phyloP scores from a whole-genome alignment of 2,797 vertebrate genomes.

The Poeciliopsis presidionis region DNA sequence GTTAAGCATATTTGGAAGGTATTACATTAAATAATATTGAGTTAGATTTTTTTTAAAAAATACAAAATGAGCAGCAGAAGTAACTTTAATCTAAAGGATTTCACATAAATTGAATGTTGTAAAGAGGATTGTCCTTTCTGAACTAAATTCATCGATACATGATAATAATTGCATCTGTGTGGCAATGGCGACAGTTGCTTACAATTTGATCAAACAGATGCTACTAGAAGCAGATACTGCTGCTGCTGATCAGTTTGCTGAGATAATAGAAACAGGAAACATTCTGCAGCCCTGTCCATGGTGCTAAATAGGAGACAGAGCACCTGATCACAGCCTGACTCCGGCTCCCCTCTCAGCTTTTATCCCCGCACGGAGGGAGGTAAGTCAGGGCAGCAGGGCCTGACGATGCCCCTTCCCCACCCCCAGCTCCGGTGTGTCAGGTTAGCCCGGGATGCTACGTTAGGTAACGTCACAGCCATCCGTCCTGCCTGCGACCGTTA shows the following conservation, averaged over 20 bases:
- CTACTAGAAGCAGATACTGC: not conserved
- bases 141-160: not conserved
- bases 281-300: conserved; percentile 70
- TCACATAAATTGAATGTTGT: not conserved
- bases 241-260: not conserved
- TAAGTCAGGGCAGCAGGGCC: conserved; percentile 28
- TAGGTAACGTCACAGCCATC: conserved; percentile 24
- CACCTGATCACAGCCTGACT: not conserved
- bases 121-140: not conserved
- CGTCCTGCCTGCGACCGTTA: conserved; percentile 1
- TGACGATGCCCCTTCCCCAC: not conserved
- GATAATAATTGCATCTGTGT: not conserved
- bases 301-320: conserved; percentile 65
- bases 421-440: conserved; percentile 39
- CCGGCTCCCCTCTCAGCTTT: not conserved
- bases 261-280: not conserved
- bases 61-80: not conserved
- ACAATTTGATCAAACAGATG: not conserved
- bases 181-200: not conserved
- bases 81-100: not conserved
- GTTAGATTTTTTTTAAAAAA: not conserved
- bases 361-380: not conserved
- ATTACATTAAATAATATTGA: not conserved
- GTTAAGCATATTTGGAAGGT: not conserved
- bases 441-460: conserved; percentile 57